These are phyloP conservation scores for Ophion slaviceki DNA, from an alignment of 2,888 invertebrate species.

Conservation along the genomic window DNA sequence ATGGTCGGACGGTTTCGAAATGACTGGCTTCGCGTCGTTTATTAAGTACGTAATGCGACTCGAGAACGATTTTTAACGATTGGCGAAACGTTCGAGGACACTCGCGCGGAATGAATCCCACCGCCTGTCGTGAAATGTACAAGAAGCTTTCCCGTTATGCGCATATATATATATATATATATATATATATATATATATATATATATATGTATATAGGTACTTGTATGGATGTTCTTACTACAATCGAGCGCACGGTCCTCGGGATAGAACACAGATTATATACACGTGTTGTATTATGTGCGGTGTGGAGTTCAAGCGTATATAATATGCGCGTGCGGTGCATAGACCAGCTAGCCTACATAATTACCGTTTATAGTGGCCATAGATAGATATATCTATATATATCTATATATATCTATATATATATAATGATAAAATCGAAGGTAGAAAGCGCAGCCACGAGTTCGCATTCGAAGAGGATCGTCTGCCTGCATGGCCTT, in stretches of 20 bases:
- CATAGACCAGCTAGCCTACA: constrained; percentile 68
- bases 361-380: constrained; percentile 72
- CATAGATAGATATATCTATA: neutral
- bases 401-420: constrained; percentile 1
- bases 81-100: constrained; percentile 47
- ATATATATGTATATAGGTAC: neutral
- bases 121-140: constrained; percentile 15
- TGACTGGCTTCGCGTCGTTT: constrained; percentile 27
- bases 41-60: constrained; percentile 41
- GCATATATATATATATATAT: neutral
- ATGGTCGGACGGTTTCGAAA: constrained; percentile 29
- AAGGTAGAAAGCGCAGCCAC: constrained; percentile 81
- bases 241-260: constrained; percentile 54
- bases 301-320: constrained; percentile 45
- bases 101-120: constrained; percentile 18
- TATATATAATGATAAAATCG: constrained; percentile 72
- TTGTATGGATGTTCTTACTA: constrained; percentile 40
- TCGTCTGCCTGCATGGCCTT: constrained; percentile 82
- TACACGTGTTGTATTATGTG: constrained; percentile 24
- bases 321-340: constrained; percentile 67
- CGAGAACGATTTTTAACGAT: constrained; percentile 50
- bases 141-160: constrained; percentile 62
- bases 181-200: no score
- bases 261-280: constrained; percentile 9
- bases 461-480: constrained; percentile 70